phyloP scores from a whole-genome alignment of 2,888 invertebrate genomes.

The Hirudinaria manillensis region DNA sequence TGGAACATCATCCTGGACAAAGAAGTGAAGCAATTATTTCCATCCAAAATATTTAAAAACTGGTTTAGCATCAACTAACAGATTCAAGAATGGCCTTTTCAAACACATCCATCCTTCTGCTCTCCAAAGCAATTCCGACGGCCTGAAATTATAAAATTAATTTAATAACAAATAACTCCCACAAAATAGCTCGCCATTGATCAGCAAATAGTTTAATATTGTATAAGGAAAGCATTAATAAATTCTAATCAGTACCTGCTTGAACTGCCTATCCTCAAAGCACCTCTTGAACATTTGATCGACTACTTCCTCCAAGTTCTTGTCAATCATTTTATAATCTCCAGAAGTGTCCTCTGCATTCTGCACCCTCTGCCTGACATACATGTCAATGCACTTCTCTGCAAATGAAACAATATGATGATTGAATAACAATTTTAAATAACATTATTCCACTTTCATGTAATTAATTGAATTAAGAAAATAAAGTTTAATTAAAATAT shows the following conservation, averaged over 20 bases:
- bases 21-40: background rate
- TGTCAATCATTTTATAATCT: conserved; percentile 53
- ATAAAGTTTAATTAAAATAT: background rate
- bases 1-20: conserved; percentile 68
- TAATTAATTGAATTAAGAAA: background rate
- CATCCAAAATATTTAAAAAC: background rate
- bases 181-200: too few relatives aligned
- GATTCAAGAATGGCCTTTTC: conserved; percentile 83
- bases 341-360: conserved; percentile 64
- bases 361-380: conserved; percentile 68
- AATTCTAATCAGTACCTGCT: conserved; percentile 60
- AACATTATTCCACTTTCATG: background rate
- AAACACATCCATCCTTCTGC: conserved; percentile 92
- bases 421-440: background rate
- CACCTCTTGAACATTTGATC: conserved; percentile 91
- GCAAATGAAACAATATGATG: conserved; percentile 10
- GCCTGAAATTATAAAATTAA: conserved; percentile 57
- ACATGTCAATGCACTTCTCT: conserved; percentile 94
- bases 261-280: conserved; percentile 84
- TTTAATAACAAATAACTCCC: background rate
- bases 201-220: background rate
- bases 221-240: background rate
- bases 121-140: conserved; percentile 89
- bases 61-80: conserved; percentile 18
- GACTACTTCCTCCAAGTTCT: conserved; percentile 77